Conservation (phyloP, 2,888 invertebrate species). For the Thecophora atra region DNA sequence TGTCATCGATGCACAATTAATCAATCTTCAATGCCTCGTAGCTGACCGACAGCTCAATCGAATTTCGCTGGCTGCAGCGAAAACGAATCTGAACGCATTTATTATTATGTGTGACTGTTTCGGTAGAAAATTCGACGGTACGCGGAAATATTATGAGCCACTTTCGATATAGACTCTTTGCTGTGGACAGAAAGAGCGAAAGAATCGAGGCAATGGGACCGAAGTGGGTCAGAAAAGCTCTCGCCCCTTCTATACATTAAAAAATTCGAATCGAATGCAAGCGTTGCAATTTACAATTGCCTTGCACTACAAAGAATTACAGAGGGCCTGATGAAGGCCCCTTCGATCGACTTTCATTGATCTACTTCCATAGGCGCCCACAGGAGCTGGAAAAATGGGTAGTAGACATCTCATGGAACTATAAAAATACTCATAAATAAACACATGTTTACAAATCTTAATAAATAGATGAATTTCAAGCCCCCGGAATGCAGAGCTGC, state of each 20-base stretch:
- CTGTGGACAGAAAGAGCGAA: background rate
- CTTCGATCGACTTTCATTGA: no score
- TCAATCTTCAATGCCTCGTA: slow-evolving; percentile 27
- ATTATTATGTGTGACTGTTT: background rate
- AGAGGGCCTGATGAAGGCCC: no score
- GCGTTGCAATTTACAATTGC: slow-evolving; percentile 14
- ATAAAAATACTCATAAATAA: no score
- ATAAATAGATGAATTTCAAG: no score
- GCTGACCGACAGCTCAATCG: slow-evolving; percentile 30
- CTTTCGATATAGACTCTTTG: background rate
- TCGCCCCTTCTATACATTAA: no score
- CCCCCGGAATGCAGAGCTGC: no score
- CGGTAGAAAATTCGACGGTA: slow-evolving; percentile 5
- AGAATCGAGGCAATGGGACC: background rate
- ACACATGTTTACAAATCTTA: no score
- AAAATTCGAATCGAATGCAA: slow-evolving; percentile 15
- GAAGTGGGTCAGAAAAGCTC: slow-evolving; percentile 29
- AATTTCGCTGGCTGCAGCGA: slow-evolving; percentile 40
- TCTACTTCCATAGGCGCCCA: no score
- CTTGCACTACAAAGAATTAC: background rate
- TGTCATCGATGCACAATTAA: slow-evolving; percentile 3
- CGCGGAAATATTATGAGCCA: slow-evolving; percentile 22
- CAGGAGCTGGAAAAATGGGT: no score
- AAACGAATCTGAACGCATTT: slow-evolving; percentile 7
- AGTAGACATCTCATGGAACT: no score